A percentile compares a stretch with the other conserved stretches of the same genome.
phyloP scores from a whole-genome alignment of 2,888 invertebrate genomes.

The Hirtodrosophila confusa region DNA sequence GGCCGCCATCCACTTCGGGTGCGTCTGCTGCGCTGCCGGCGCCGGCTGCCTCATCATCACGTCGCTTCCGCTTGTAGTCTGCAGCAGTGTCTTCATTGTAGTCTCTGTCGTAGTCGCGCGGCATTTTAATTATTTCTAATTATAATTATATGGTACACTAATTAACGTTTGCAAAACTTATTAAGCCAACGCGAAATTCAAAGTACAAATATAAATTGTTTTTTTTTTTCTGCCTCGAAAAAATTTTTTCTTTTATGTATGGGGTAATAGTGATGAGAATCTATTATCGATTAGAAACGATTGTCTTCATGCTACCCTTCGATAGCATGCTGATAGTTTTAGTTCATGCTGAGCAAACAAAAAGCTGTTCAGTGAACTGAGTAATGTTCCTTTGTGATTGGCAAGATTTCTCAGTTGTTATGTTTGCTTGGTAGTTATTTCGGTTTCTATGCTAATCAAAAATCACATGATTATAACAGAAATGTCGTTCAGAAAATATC shows the following conservation, averaged over 20 bases:
- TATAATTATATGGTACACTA: conserved; percentile 3
- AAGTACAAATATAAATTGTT: conserved; percentile 36
- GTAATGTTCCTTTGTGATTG: too few relatives aligned
- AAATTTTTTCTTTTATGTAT: conserved; percentile 61
- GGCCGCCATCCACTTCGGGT: conserved; percentile 66
- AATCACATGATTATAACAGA: too few relatives aligned
- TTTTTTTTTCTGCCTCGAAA: conserved; percentile 35
- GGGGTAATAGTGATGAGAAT: conserved; percentile 39
- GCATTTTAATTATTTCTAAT: conserved; percentile 65
- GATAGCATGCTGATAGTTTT: neutral
- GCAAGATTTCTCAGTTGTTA: too few relatives aligned
- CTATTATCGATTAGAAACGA: neutral
- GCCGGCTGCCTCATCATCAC: conserved; percentile 78
- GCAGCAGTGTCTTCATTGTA: conserved; percentile 82
- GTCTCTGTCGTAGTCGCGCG: conserved; percentile 83
- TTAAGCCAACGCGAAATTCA: conserved; percentile 20
- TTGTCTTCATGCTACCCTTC: neutral
- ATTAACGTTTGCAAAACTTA: conserved; percentile 20
- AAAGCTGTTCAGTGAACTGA: too few relatives aligned
- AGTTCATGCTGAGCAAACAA: neutral
- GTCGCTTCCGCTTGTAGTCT: conserved; percentile 82
- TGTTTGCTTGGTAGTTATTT: too few relatives aligned
- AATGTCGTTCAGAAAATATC: too few relatives aligned
- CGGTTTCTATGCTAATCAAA: too few relatives aligned
- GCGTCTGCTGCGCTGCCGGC: conserved; percentile 62